Conservation (phyloP, 1,140 invertebrate species). For the Littorina saxatilis region DNA sequence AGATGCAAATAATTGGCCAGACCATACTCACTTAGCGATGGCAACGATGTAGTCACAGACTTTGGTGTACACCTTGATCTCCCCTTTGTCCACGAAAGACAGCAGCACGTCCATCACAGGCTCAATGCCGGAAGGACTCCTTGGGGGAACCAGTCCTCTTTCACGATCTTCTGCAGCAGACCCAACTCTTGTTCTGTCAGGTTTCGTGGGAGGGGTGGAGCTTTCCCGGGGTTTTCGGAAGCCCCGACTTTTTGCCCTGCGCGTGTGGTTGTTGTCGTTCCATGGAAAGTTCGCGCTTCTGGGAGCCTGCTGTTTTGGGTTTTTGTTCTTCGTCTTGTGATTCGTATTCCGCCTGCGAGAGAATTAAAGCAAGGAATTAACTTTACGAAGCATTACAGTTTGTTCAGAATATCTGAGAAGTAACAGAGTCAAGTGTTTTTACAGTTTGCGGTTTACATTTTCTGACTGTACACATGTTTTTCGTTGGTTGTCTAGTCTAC, state of each 20-base stretch:
- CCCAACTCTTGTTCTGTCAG: conserved; percentile 25
- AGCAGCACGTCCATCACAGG: conserved; percentile 45
- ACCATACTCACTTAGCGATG: conserved; percentile 18
- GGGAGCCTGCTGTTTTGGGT: too few relatives aligned
- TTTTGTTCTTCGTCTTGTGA: too few relatives aligned
- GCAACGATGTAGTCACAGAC: conserved; percentile 53
- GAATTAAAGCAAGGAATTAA: too few relatives aligned
- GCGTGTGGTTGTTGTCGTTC: neutral
- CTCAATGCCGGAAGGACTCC: conserved; percentile 46
- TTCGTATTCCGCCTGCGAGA: too few relatives aligned
- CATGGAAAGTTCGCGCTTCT: neutral
- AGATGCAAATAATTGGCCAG: too few relatives aligned
- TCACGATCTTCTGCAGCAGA: conserved; percentile 46
- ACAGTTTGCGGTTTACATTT: too few relatives aligned
- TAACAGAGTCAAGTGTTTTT: too few relatives aligned
- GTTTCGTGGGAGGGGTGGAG: neutral
- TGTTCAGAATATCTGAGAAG: too few relatives aligned
- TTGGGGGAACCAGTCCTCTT: conserved; percentile 51
- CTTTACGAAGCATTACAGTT: too few relatives aligned
- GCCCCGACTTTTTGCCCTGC: neutral
- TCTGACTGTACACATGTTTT: too few relatives aligned
- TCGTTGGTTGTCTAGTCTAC: too few relatives aligned
- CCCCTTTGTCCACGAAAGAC: conserved; percentile 45
- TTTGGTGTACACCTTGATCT: conserved; percentile 41
- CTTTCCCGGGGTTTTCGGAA: neutral